These are phyloP conservation scores for Lottia scabra DNA, from an alignment of 2,888 invertebrate genomes.

Conservation along the genomic window DNA sequence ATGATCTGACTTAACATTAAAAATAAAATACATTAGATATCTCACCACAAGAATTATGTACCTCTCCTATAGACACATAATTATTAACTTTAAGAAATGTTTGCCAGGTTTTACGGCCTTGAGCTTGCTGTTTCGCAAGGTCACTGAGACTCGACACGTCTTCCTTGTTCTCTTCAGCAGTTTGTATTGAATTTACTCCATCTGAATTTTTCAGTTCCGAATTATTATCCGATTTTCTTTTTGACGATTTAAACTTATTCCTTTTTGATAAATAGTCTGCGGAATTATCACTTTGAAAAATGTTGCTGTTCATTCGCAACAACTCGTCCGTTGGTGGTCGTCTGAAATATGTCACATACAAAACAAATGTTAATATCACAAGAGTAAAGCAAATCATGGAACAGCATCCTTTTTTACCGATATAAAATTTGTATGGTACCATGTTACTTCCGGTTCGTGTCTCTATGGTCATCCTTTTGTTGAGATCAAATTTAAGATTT, in stretches of 20 bases:
- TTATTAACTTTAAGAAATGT: conserved; percentile 43
- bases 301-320: conserved; percentile 23
- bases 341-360: conserved; percentile 32
- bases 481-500: too few species aligned
- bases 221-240: not conserved
- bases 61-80: conserved; percentile 47
- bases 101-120: conserved; percentile 40
- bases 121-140: conserved; percentile 24
- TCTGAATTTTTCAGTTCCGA: not conserved
- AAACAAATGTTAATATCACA: conserved; percentile 9
- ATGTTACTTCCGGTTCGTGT: too few species aligned
- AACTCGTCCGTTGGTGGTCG: conserved; percentile 33
- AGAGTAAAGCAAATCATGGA: conserved; percentile 7
- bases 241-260: not conserved
- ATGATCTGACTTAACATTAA: too few species aligned
- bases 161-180: not conserved
- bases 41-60: conserved; percentile 55
- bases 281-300: not conserved
- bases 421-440: not conserved
- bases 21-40: not conserved
- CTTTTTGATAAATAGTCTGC: not conserved
- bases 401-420: conserved; percentile 7
- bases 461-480: too few species aligned
- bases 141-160: conserved; percentile 28
- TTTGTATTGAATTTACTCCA: not conserved